A percentile compares a stretch with the other conserved stretches of the same genome.
phyloP scores from a whole-genome alignment of 2,888 invertebrate genomes.

The Sminthurinus aureus region DNA sequence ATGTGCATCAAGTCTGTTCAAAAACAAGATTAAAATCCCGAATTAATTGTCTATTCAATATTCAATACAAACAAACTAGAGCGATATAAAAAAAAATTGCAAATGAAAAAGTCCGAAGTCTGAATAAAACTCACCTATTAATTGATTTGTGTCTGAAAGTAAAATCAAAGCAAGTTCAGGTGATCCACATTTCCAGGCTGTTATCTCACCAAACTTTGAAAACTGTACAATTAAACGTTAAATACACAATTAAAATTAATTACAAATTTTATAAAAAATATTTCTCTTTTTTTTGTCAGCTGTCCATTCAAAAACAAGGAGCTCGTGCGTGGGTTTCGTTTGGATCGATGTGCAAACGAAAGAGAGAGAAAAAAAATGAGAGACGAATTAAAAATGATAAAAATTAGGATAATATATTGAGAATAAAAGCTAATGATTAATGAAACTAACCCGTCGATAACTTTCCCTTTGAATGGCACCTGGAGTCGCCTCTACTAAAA shows the following conservation, averaged over 20 bases:
- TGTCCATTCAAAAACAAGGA: too few species aligned
- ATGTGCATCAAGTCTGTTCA: constrained; percentile 55
- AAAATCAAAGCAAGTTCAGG: constrained; percentile 78
- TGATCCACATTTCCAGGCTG: constrained; percentile 82
- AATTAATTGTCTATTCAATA: too few species aligned
- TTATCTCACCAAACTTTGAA: constrained; percentile 74
- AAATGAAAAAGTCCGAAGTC: too few species aligned
- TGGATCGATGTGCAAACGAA: too few species aligned
- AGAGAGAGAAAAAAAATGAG: too few species aligned
- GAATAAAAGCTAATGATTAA: too few species aligned
- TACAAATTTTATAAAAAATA: not conserved
- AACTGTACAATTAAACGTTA: constrained; percentile 42
- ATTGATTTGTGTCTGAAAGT: constrained; percentile 78
- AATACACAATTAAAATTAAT: not conserved
- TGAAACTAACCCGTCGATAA: constrained; percentile 16
- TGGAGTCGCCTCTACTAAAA: constrained; percentile 55
- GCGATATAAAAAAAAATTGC: too few species aligned
- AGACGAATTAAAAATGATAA: not conserved
- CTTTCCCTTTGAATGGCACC: constrained; percentile 40
- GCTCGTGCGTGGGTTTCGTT: too few species aligned
- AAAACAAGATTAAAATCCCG: not conserved
- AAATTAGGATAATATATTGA: too few species aligned
- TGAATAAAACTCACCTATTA: too few species aligned
- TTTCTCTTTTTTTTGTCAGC: not conserved
- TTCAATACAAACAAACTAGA: too few species aligned